Conservation (phyloP, 1,140 invertebrate species). For the Adoxophyes honmai region DNA sequence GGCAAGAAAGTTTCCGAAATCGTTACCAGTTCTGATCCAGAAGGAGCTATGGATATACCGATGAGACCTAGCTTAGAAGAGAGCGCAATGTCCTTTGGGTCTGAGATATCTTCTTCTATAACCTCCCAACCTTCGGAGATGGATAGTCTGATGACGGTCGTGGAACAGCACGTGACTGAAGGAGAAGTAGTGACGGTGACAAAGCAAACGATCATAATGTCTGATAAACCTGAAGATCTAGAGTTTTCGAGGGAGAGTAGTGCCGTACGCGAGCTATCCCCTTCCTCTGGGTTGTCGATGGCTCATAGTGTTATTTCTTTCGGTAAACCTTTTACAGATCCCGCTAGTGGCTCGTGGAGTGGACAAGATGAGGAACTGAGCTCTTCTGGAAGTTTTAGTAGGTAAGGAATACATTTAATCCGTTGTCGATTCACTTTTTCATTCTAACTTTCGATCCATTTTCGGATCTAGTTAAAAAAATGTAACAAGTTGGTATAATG, state of each 20-base stretch:
- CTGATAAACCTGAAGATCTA: slow-evolving; percentile 64
- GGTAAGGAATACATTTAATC: slow-evolving; percentile 43
- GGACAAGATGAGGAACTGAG: slow-evolving; percentile 75
- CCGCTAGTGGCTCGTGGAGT: slow-evolving; percentile 75
- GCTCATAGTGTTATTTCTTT: slow-evolving; percentile 67
- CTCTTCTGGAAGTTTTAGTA: slow-evolving; percentile 74
- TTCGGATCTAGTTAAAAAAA: no score
- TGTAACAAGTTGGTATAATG: no score
- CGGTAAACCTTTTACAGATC: slow-evolving; percentile 77
- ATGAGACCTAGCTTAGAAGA: slow-evolving; percentile 50
- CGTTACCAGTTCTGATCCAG: slow-evolving; percentile 66
- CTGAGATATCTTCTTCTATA: slow-evolving; percentile 74
- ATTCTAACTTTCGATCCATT: no score
- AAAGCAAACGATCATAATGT: slow-evolving; percentile 56
- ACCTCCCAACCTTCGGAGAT: slow-evolving; percentile 74
- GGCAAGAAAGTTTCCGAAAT: slow-evolving; percentile 78
- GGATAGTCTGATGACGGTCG: slow-evolving; percentile 73
- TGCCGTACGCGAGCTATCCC: slow-evolving; percentile 69
- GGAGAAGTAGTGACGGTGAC: slow-evolving; percentile 53
- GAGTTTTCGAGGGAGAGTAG: slow-evolving; percentile 64
- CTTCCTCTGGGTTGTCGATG: slow-evolving; percentile 71
- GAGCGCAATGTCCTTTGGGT: slow-evolving; percentile 61
- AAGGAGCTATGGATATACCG: slow-evolving; percentile 67
- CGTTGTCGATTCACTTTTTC: no score
- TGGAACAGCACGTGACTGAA: slow-evolving; percentile 56